Percentiles rank a stretch among this genome's conserved stretches.
These are phyloP conservation scores for Argya squamiceps DNA, from an alignment of 2,797 vertebrate genomes.

Conservation along the genomic window DNA sequence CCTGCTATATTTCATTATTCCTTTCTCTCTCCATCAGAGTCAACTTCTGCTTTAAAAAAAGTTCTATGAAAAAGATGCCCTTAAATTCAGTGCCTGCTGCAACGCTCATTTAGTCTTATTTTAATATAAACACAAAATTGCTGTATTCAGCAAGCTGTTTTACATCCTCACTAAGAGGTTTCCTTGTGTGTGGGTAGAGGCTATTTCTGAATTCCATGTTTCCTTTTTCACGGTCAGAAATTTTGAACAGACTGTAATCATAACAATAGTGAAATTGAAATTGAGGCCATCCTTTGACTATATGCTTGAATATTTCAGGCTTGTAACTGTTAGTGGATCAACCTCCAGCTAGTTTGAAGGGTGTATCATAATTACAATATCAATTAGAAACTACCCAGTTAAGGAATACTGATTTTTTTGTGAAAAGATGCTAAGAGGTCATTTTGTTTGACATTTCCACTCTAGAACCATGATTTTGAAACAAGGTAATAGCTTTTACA, in stretches of 20 bases:
- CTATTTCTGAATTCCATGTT: neutral
- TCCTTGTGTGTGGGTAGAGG: neutral
- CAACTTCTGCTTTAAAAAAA: neutral
- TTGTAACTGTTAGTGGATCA: neutral
- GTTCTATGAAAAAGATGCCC: neutral
- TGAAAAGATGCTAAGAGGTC: neutral
- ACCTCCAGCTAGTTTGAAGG: neutral
- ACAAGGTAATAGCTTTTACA: accelerated
- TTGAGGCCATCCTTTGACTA: neutral
- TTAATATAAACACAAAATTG: neutral
- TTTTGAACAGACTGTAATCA: neutral
- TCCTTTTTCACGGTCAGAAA: neutral
- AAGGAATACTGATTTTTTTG: neutral
- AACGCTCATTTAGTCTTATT: neutral
- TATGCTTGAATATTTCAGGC: neutral
- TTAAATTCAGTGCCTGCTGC: neutral
- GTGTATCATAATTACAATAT: neutral
- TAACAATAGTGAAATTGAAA: neutral
- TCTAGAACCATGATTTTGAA: neutral
- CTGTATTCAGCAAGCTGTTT: neutral
- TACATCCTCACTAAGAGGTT: neutral
- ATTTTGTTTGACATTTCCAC: neutral
- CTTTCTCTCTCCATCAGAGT: neutral
- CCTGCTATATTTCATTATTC: neutral
- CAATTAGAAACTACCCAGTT: neutral